Conservation (phyloP, 2,113 vertebrate genomes). For the Camelus dromedarius region DNA sequence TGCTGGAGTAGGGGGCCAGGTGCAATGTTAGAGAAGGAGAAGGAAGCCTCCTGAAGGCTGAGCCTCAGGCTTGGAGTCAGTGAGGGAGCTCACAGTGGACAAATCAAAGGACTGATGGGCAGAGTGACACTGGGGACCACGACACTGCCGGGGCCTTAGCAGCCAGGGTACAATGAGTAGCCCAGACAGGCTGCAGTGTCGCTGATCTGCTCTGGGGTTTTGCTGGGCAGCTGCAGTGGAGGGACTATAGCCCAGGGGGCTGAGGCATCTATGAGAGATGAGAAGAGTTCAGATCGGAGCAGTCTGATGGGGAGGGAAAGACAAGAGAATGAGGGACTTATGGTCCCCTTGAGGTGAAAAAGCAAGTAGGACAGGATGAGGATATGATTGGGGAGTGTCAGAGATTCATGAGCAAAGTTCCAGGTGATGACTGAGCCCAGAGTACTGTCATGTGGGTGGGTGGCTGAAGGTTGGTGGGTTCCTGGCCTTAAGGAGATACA, state of each 20-base stretch:
- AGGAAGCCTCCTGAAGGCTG: not conserved
- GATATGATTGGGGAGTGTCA: no score
- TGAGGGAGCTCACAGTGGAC: not conserved
- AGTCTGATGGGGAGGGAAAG: not conserved
- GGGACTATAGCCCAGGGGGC: not conserved
- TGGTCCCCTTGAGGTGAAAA: not conserved
- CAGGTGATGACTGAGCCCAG: not conserved
- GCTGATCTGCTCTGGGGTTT: not conserved
- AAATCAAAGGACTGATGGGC: not conserved
- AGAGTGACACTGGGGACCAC: not conserved
- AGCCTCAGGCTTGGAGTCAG: not conserved
- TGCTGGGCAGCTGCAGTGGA: not conserved
- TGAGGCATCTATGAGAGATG: not conserved
- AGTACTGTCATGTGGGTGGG: not conserved
- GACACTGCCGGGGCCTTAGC: not conserved
- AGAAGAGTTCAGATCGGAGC: not conserved
- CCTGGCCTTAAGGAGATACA: not conserved
- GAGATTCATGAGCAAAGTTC: not conserved
- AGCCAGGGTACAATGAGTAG: not conserved
- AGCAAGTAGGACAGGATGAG: not conserved
- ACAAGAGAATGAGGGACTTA: not conserved
- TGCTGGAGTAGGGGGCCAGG: not conserved
- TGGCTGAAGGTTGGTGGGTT: not conserved
- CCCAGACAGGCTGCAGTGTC: not conserved
- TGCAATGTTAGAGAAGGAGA: not conserved